Base-by-base conservation (phyloP, 2,113 vertebrate genomes). In the Sphyrna mokarran region DNA sequence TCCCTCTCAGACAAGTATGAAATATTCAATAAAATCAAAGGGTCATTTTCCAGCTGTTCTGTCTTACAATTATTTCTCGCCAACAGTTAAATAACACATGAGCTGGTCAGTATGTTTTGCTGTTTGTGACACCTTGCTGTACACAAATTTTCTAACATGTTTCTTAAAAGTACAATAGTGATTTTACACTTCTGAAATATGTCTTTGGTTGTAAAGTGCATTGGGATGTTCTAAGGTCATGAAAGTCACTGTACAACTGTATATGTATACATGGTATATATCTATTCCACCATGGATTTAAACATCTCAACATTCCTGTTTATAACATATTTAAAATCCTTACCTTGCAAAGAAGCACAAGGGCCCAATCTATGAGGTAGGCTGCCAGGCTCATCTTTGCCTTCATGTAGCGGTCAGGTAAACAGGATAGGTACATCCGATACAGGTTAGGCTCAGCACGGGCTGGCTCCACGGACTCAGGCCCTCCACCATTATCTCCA, bases 301-400 rank as follows among this genome's bases (percentile, higher is more conserved):
- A 20, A 66, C 6, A 20, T 37, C 89, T 66, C 89, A 91, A 66
- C n/a, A 90, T 90, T 33, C 86, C 58, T 61, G 87, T 29, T 66
- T 14, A 93, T 68, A 37, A n/a, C 1, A 90, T 33, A 33, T 58
- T 83, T 91, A 37, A 91, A 90, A 68, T 16, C 37, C 97, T 97
- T 97, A 98, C 98, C 98, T 98, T 97, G 96, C 97, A 97, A 96
- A 98, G 97, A 10, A 97, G 96, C 96, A 98, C 95, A 96, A 98
- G 37, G 0, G 97, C 96, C 97, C 98, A 98, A 95, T 97, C 97
- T 0, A 96, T 96, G 96, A 98, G 96, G 96, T 97, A 97, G 0
- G 78, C 97, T 72, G 97, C 96, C 96, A 98, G 96, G 86, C 96
- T 97, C 95, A 97, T 97, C 95, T 97, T 97, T 0, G 96, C 97